phyloP scores from a whole-genome alignment of 2,888 invertebrate genomes.

The Cheilosia variabilis region DNA sequence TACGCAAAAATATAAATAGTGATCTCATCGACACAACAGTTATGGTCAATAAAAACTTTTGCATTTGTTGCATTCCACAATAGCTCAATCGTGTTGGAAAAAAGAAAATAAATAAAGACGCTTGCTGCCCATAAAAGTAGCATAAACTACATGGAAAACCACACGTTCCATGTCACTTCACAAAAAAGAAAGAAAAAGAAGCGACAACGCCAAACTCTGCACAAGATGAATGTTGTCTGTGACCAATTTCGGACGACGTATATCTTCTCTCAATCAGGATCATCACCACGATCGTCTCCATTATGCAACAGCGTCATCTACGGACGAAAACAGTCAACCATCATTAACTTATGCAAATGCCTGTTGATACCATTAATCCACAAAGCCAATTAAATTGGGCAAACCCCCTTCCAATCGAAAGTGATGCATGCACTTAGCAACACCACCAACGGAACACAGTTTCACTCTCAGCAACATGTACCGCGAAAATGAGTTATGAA shows the following conservation, averaged over 20 bases:
- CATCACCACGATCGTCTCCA: constrained; percentile 43
- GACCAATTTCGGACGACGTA: constrained; percentile 65
- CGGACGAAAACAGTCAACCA: constrained; percentile 18
- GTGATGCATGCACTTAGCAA: constrained; percentile 53
- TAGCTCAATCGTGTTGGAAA: background rate
- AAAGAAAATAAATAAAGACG: constrained; percentile 48
- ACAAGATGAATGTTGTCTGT: constrained; percentile 52
- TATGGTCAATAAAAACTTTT: constrained; percentile 4
- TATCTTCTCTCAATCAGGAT: constrained; percentile 65
- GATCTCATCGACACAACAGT: background rate
- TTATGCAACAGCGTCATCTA: constrained; percentile 54
- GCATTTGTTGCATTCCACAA: constrained; percentile 8
- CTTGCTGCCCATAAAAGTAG: constrained; percentile 49
- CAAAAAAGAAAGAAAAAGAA: background rate
- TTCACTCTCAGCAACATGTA: constrained; percentile 63
- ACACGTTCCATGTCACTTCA: constrained; percentile 68
- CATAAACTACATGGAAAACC: constrained; percentile 54
- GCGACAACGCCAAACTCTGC: constrained; percentile 41
- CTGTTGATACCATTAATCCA: constrained; percentile 60
- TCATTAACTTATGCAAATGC: constrained; percentile 69
- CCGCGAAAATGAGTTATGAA: constrained; percentile 69
- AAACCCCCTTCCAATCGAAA: constrained; percentile 44
- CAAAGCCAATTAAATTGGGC: constrained; percentile 62
- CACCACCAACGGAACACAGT: constrained; percentile 49
- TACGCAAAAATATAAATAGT: background rate